Evolutionary conservation across 2,797 vertebrate species (phyloP), one percentile per base, ranked within the genome.

Genomic region (Allobates femoralis): DNA sequence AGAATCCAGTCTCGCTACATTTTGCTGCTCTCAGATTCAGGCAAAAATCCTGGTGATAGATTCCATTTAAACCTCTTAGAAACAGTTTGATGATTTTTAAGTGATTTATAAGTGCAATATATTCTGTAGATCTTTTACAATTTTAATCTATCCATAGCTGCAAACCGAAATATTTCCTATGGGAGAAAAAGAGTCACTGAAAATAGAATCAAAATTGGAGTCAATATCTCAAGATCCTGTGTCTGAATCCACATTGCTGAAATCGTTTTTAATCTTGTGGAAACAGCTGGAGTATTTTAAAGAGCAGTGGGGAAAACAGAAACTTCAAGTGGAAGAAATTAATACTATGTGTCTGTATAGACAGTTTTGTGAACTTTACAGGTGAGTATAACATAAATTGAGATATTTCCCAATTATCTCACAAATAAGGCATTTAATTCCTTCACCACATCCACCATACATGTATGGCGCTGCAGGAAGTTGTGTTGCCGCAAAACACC

Each of bases 211-310:
- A 12, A 11, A 55, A 0, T 28, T 28, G 18, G 73, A 51, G 53
- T 50, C 28, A 84, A 23, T 23, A 37, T 80, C 14, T 0, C 23
- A 71, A 30, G 86, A 93, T 84, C 89, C 89, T 0, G 19, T 93
- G 1, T 8, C 26, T 30, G 84, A 92, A 32, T 80, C 91, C 73
- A 86, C 84, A 3, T 89, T 92, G 85, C 85, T 94, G 86, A 94
- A 85, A 89, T 94, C 91, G 23, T 96, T 96, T 89, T 93, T 96
- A 86, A 86, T 94, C 34, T 89, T 95, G 26, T 94, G 92, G 89
- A 96, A 96, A 87, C 94, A 96, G 88, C 86, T 96, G 23, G 94
- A 96, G 90, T 88, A 92, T 23, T 91, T 95, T 37, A 96, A 95
- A 91, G 93, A 93, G 86, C 91, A 89, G 89, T 95, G 93, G 94